A percentile compares a stretch with the other conserved stretches of the same genome.
phyloP scores from a whole-genome alignment of 2,797 vertebrate species.

The Uromys caudimaculatus region DNA sequence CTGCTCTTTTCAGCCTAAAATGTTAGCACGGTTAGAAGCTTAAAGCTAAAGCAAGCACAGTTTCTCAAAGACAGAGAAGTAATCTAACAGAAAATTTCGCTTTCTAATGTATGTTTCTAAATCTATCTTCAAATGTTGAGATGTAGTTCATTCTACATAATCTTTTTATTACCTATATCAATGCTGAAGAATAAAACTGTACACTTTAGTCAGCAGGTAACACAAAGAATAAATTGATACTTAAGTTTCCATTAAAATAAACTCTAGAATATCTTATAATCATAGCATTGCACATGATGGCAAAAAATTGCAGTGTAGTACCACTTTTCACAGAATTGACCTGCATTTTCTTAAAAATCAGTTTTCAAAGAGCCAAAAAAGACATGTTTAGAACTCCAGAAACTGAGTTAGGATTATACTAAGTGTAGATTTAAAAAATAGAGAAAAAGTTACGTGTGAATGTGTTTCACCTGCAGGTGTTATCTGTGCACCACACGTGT shows the following conservation, averaged over 20 bases:
- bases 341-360: constrained; percentile 55
- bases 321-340: constrained; percentile 42
- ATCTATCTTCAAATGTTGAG: constrained; percentile 38
- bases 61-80: constrained; percentile 65
- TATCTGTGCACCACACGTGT: background rate
- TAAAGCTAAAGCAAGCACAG: constrained; percentile 27
- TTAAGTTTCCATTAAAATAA: constrained; percentile 39
- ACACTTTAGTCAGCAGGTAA: background rate
- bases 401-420: constrained; percentile 25
- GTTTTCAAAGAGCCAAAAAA: constrained; percentile 46
- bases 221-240: constrained; percentile 34
- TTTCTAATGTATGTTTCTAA: background rate
- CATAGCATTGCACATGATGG: background rate
- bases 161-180: constrained; percentile 52
- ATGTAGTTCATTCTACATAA: constrained; percentile 69
- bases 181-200: constrained; percentile 27
- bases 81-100: background rate
- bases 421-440: background rate
- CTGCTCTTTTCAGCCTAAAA: constrained; percentile 57
- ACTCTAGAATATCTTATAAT: constrained; percentile 17
- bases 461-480: background rate
- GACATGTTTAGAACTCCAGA: constrained; percentile 2
- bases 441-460: background rate
- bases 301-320: constrained; percentile 12
- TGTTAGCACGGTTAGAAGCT: constrained; percentile 70